These are phyloP conservation scores for Agrenia bidenticulata DNA, from an alignment of 2,888 invertebrate genomes.

Conservation along the genomic window DNA sequence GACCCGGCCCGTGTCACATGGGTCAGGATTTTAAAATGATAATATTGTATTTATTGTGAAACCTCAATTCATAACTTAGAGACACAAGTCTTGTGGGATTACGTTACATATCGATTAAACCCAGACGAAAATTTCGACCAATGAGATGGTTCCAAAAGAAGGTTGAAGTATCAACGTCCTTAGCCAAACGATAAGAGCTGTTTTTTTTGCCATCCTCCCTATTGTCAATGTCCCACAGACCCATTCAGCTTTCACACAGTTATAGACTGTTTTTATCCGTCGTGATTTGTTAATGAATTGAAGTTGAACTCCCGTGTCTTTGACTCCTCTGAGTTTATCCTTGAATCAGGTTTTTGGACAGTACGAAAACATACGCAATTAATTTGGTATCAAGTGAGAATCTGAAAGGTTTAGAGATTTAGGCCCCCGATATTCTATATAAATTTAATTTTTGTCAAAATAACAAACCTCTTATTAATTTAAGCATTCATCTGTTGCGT, in stretches of 20 bases:
- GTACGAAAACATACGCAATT: no score
- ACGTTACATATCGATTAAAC: no score
- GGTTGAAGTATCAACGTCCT: slow-evolving; percentile 16
- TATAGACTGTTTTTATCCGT: background rate
- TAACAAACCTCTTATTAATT: no score
- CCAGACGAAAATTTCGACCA: slow-evolving; percentile 5
- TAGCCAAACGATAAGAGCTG: slow-evolving; percentile 2
- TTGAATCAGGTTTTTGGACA: slow-evolving; percentile 6
- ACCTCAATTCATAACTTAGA: background rate
- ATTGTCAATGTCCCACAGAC: slow-evolving; percentile 6
- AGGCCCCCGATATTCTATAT: no score
- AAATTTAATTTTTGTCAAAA: no score
- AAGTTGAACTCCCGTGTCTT: background rate
- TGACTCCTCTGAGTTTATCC: slow-evolving; percentile 3
- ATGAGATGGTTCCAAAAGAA: background rate
- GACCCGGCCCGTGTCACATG: background rate
- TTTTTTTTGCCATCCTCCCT: slow-evolving; percentile 4
- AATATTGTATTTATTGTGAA: slow-evolving; percentile 6
- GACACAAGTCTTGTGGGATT: background rate
- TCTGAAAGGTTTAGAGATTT: no score
- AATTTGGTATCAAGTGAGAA: no score
- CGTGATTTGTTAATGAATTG: background rate
- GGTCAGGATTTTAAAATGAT: background rate
- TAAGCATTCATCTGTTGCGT: no score
- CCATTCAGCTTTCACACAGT: slow-evolving; percentile 12